Evolutionary conservation across 1,140 invertebrate genomes (phyloP), one percentile per base, ranked within the genome.

Genomic region (Tetramorium alpestre): DNA sequence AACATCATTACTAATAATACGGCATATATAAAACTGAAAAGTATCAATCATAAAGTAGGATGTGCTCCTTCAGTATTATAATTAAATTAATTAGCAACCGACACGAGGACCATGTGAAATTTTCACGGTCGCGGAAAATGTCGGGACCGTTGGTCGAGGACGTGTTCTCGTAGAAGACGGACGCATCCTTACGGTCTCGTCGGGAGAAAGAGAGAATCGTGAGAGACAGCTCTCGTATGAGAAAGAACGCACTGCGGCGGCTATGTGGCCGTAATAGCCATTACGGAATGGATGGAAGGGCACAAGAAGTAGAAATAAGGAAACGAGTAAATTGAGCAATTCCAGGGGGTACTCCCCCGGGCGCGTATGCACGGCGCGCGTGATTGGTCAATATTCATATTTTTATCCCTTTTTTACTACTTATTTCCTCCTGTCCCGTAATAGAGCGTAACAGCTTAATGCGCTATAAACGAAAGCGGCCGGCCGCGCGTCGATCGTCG

Each of bases 381-480:
- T 75, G 69, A 84, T 84, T 75, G 80, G 69, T 60, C 69, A 60
- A 84, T 84, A 84, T 84, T 84, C 80, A 75, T 84, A 84, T 75
- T 84, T 82, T 84, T 84, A 84, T 84, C 25, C 41, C n/a, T 60
- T 60, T 75, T 84, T 84, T 73, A 75, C 69, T 38, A 56, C 69
- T 84, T 60, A 75, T 84, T 84, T 84, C 80, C 80, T 84, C 69
- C 69, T 47, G 80, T 84, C 56, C 80, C 69, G 80, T 75, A 84
- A 84, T 84, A 84, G 80, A 84, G 80, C 80, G 80, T 84, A 84
- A 84, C 80, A 75, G 80, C 80, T 84, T 86, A 86, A 86, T 86
- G 64, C 64, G 64, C 64, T 86, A 58, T 86, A 86, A 86, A 82
- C 54, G 85, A 86, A 86, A 86, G 76, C 51, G 62, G 84, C 70